Evolutionary conservation across 2,797 vertebrate genomes (phyloP).

Genomic region (Falco berigora): DNA sequence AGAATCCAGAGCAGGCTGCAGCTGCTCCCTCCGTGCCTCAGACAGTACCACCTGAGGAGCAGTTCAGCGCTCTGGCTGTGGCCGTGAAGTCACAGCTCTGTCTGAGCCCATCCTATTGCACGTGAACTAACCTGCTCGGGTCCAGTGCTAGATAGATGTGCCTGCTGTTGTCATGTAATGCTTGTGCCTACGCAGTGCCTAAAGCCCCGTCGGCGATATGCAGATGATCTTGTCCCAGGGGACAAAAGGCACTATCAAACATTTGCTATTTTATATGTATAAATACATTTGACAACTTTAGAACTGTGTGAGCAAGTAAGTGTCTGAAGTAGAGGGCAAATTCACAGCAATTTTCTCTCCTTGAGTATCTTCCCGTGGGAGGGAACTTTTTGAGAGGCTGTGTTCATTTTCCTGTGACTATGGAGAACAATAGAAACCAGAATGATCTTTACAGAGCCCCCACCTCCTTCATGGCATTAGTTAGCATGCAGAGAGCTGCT

Average conservation of each 20-base stretch:
- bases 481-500: constrained; percentile 25
- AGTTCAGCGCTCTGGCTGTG: neutral
- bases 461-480: neutral
- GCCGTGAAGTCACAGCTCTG: neutral
- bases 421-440: constrained; percentile 43
- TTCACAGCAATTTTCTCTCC: constrained; percentile 63
- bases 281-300: constrained; percentile 55
- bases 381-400: constrained; percentile 54
- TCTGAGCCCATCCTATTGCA: neutral
- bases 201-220: neutral
- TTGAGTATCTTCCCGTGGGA: constrained; percentile 59
- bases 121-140: neutral
- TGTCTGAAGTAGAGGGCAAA: constrained; percentile 60
- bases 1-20: neutral
- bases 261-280: constrained; percentile 51
- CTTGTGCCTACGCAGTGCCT: neutral
- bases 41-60: rapidly evolving
- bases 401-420: constrained; percentile 51
- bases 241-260: constrained; percentile 41
- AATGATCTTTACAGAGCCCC: constrained; percentile 27
- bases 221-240: constrained; percentile 15
- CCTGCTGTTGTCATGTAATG: neutral
- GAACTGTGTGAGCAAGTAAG: constrained; percentile 40
- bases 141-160: neutral
- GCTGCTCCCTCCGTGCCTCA: neutral